Base-by-base conservation (phyloP, 2,797 vertebrate genomes). In the Acestrorhynchus altus region DNA sequence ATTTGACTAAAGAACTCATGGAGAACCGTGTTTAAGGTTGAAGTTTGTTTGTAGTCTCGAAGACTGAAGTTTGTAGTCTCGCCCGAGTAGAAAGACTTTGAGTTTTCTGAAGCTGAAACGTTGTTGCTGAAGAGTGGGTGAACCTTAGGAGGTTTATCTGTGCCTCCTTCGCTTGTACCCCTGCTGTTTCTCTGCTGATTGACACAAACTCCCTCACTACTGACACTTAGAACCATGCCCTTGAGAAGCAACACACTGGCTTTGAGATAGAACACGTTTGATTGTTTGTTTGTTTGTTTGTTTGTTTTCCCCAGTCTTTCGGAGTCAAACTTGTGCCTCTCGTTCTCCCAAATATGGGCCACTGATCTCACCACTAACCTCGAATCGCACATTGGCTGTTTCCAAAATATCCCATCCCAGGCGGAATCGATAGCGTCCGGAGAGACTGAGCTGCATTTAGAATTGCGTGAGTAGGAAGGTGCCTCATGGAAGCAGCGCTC, bases 381-480 rank as follows among this genome's bases (percentile, higher is more conserved):
- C 59, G 22, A 71, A 64, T 44, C 44, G 59, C 57, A 9, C 18
- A 1, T 3, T 8, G 1, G 16, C 22, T 16, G 56, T 31, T 2
- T 51, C 40, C 24, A 42, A 77, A 63, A 70, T 63, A 67, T 35
- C 26, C 56, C 44, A 2, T 42, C 20, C 8, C 28, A 6, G 1
- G 46, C n/a, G 16, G 66, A 69, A 12, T 12, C 10, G 15, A 77
- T 70, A 44, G 75, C 13, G 57, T 28, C 13, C 47, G n/a, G 22
- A 31, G 67, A 54, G 54, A 42, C 24, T 18, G 64, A 54, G 57
- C 66, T 77, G 18, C 8, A 26, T 77, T 77, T 64, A 52, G 76
- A 35, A 46, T 67, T 18, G 51, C 39, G 57, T 44, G 67, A 49
- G 67, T 49, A 64, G 52, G 67, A 52, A 63, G 42, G 12, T 11